Percentiles rank a stretch among this genome's conserved stretches.
phyloP scores from a whole-genome alignment of 2,113 vertebrate genomes.

The Rostratula benghalensis region DNA sequence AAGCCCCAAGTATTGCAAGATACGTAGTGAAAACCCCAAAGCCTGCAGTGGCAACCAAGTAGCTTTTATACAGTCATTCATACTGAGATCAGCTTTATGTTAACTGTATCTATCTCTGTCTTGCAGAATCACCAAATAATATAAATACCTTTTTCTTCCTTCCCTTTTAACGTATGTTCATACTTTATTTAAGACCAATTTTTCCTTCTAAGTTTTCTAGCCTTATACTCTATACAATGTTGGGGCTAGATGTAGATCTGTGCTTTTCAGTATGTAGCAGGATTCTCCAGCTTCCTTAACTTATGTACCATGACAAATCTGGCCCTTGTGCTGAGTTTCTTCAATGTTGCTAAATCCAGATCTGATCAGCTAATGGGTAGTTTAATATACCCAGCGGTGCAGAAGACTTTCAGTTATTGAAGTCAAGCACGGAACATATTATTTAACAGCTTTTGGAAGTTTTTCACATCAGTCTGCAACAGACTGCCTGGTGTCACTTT shows the following conservation, averaged over 20 bases:
- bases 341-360: neutral
- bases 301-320: rapidly evolving
- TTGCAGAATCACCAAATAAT: neutral
- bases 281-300: neutral
- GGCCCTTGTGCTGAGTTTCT: neutral
- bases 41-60: neutral
- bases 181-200: neutral
- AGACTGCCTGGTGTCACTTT: neutral
- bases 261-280: neutral
- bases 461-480: neutral
- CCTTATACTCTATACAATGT: neutral
- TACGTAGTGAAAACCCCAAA: neutral
- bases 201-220: neutral
- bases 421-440: neutral
- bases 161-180: neutral
- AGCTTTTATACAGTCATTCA: neutral
- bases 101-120: neutral
- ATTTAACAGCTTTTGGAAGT: neutral
- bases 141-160: neutral
- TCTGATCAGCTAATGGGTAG: neutral
- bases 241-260: neutral
- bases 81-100: neutral
- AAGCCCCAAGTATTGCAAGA: neutral
- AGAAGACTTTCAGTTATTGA: neutral
- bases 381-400: neutral